Conservation (phyloP, 2,888 invertebrate species). For the Thymelicus lineola region DNA sequence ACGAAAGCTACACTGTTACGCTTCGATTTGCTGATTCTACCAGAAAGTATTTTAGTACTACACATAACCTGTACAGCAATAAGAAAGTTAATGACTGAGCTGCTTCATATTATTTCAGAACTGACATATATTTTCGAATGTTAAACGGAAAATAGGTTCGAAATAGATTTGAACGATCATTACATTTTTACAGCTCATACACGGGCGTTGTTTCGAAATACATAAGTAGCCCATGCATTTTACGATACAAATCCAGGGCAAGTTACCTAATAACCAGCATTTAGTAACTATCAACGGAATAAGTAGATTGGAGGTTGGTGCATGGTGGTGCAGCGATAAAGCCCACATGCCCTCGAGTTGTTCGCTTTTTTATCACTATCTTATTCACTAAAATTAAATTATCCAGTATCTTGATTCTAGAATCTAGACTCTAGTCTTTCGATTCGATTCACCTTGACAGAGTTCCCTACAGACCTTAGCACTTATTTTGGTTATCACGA, state of each 20-base stretch:
- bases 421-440: slow-evolving; percentile 33
- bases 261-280: slow-evolving; percentile 28
- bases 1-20: no score
- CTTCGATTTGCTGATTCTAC: no score
- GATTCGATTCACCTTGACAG: slow-evolving; percentile 53
- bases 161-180: slow-evolving; percentile 22
- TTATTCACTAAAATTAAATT: slow-evolving; percentile 21
- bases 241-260: slow-evolving; percentile 29
- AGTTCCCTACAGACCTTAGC: slow-evolving; percentile 63
- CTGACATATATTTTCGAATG: slow-evolving; percentile 13
- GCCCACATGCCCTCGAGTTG: slow-evolving; percentile 65
- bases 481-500: slow-evolving; percentile 51
- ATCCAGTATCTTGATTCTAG: slow-evolving; percentile 41
- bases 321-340: slow-evolving; percentile 64
- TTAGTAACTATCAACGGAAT: slow-evolving; percentile 24
- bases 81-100: slow-evolving; percentile 7
- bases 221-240: slow-evolving; percentile 29
- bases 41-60: no score
- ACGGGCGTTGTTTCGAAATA: slow-evolving; percentile 26
- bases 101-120: slow-evolving; percentile 13
- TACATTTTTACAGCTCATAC: slow-evolving; percentile 28
- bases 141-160: neutral
- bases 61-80: neutral
- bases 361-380: slow-evolving; percentile 44
- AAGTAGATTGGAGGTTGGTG: slow-evolving; percentile 38